Conservation (phyloP, 1,140 invertebrate species). For the Phthorimaea operculella region DNA sequence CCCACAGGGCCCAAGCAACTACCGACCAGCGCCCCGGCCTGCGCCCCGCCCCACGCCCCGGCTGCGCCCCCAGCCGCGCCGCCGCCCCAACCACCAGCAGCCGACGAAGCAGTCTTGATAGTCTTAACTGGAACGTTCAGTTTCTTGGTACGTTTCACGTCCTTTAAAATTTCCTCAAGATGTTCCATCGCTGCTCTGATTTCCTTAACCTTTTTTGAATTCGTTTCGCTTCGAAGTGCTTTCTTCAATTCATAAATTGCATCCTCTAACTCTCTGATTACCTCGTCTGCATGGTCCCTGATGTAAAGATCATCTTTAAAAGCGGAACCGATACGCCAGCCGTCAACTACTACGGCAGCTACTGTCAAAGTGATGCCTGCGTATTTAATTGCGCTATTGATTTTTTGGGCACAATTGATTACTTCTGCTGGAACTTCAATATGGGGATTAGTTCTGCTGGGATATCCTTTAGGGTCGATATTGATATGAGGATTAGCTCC, state of each 20-base stretch:
- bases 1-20: conserved; percentile 2
- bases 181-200: conserved; percentile 7
- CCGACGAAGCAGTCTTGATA: conserved; percentile 11
- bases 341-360: too few species aligned
- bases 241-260: conserved; percentile 7
- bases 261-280: not conserved
- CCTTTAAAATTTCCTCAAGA: conserved; percentile 7
- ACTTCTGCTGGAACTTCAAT: too few species aligned
- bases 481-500: too few species aligned
- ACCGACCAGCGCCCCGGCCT: conserved; percentile 8
- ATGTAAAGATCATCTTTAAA: too few species aligned
- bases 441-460: too few species aligned
- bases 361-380: too few species aligned
- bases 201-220: conserved; percentile 4
- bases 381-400: too few species aligned
- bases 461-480: too few species aligned
- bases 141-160: conserved; percentile 9
- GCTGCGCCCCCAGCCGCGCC: conserved; percentile 6
- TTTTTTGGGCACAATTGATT: too few species aligned
- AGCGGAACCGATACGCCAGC: too few species aligned
- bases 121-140: conserved; percentile 6
- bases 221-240: conserved; percentile 8
- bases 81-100: conserved; percentile 5
- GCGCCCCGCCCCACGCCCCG: conserved; percentile 8
- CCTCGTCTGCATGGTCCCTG: too few species aligned